These are phyloP conservation scores for Aepyceros melampus DNA, from an alignment of 2,113 vertebrate genomes.

Conservation along the genomic window DNA sequence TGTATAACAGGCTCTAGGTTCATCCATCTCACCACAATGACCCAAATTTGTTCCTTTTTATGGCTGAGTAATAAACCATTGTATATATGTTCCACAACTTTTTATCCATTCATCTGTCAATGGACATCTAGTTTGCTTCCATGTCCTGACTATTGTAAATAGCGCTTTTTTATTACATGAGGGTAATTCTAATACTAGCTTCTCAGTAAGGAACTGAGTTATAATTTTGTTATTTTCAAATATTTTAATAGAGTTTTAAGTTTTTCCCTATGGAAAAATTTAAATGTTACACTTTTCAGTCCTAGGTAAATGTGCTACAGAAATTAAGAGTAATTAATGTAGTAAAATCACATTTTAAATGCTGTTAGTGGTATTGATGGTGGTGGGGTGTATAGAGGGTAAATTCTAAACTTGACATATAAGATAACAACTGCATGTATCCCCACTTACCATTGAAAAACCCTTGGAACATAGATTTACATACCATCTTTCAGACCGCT, in stretches of 20 bases:
- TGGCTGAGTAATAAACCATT: neutral
- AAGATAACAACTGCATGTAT: neutral
- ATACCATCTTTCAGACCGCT: neutral
- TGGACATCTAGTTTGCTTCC: neutral
- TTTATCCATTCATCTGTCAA: neutral
- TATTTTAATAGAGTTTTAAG: neutral
- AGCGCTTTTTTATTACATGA: neutral
- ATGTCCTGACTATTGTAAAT: neutral
- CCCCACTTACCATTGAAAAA: neutral
- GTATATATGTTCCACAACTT: neutral
- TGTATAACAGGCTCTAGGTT: neutral
- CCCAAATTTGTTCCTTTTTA: neutral
- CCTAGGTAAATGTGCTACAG: neutral
- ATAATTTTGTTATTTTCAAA: neutral
- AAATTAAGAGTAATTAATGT: neutral
- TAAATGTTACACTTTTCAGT: neutral
- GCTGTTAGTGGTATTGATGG: neutral
- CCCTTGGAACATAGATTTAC: neutral
- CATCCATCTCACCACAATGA: neutral
- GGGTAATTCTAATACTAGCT: neutral
- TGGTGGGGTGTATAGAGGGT: neutral
- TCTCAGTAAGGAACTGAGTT: neutral
- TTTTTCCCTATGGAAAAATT: neutral
- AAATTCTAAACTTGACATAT: neutral
- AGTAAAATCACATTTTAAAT: neutral